Conservation (phyloP, 2,888 invertebrate genomes). For the Masnerella sp. region DNA sequence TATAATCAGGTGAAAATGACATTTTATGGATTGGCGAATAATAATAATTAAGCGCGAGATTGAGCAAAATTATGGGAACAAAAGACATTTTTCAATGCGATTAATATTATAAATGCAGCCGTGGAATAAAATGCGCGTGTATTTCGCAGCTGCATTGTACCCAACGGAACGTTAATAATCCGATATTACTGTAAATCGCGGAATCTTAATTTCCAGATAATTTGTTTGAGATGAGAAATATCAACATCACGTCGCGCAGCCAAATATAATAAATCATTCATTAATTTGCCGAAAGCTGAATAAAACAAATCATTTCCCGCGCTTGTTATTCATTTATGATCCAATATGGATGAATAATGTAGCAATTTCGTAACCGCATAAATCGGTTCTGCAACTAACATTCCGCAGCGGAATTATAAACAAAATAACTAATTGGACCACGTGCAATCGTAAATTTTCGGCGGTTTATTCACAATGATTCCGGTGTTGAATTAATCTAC, state of each 20-base stretch:
- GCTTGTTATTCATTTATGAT: slow-evolving; percentile 6
- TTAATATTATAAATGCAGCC: too few relatives aligned
- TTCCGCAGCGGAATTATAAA: slow-evolving; percentile 1
- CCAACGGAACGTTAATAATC: background rate
- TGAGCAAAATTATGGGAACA: too few relatives aligned
- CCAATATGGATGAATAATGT: slow-evolving; percentile 16
- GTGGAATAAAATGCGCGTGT: too few relatives aligned
- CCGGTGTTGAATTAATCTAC: too few relatives aligned
- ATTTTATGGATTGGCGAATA: too few relatives aligned
- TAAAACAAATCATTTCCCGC: slow-evolving; percentile 10
- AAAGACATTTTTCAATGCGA: too few relatives aligned
- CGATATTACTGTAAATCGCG: background rate
- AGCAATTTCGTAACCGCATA: slow-evolving; percentile 11
- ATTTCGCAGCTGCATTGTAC: background rate
- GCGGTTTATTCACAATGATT: too few relatives aligned
- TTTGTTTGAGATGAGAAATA: too few relatives aligned
- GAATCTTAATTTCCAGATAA: background rate
- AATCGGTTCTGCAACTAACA: background rate
- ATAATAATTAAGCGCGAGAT: too few relatives aligned
- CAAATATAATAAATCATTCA: slow-evolving; percentile 2
- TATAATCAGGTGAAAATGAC: too few relatives aligned
- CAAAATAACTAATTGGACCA: too few relatives aligned
- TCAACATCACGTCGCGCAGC: background rate
- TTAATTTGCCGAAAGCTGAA: slow-evolving; percentile 4
- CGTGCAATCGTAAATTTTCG: too few relatives aligned